Base-by-base conservation (phyloP, 2,113 vertebrate genomes). In the Chionomys nivalis region DNA sequence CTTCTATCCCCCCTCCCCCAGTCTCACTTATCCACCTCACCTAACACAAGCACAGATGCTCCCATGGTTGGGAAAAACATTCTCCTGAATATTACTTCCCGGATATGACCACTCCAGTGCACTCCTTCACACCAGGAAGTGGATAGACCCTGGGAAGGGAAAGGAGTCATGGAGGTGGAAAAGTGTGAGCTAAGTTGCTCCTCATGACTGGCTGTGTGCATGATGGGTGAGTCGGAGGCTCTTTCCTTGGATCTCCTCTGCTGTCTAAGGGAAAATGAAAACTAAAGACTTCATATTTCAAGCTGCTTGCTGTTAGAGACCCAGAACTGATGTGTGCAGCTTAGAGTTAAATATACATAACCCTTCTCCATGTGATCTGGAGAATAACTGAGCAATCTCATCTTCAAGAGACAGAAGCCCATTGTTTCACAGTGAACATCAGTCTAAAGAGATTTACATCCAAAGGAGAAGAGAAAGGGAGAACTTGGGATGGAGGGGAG, bases 11-110 rank as follows among this genome's bases (percentile, higher is more conserved):
- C 26, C 14, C 52, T 1, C 16, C 52, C 52, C 52, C 52, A 55
- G 8, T 8, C 4, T 65, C 7, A 0, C 7, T 39, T 14, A 42
- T 13, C 23, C 4, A 55, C 16, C 19, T 14, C 4, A 33, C 5
- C 36, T 44, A 14, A 85, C 13, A 63, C 4, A 83, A 83, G 10
- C 3, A 21, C 42, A 49, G 17, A 58, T 58, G 55, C 33, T 58
- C 36, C 44, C 55, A 13, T 19, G 13, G 47, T 17, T 5, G 63
- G 10, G 36, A 58, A 68, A 52, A 13, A 36, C 5, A 33, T 12
- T 70, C 28, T 58, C 28, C 47, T 70, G 19, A 58, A 70, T 11
- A 47, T 21, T 42, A 58, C 47, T 14, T 44, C 36, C 55, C 55
- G 4, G 33, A n/a, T 58, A 3, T 14, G 19, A 14, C n/a, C 61